Evolutionary conservation across 2,797 vertebrate species (phyloP), one percentile per base, ranked within the genome.

Genomic region (Periparus ater): DNA sequence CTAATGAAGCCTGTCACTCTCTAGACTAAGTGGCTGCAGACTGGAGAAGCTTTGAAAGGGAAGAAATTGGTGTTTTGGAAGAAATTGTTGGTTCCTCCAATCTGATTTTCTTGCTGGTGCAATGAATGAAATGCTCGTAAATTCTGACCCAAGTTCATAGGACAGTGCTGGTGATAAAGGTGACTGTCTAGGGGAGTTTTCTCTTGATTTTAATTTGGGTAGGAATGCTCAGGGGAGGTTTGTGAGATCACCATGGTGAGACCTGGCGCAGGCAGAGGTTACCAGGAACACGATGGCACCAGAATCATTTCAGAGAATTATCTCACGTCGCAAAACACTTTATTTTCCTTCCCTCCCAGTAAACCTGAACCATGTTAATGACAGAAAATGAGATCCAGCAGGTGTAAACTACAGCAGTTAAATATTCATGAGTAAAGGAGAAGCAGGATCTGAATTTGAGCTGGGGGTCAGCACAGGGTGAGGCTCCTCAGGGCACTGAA

Each of bases 361-460:
- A 94, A 77, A 92, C 87, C 42, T 42, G 51, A 78, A 26, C 73
- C 78, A 72, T 94, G 75, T 84, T 92, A 86, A 85, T 73, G 89
- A 80, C 63, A 85, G 86, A 62, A 75, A 95, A 89, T 58, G 82
- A 93, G 83, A 79, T 63, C 48, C 78, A 91, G 51, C 73, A 85
- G 88, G 89, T 95, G 47, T 91, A 93, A 91, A 89, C 60, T 32
- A 27, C 32, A n/a, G 15, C 67, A 67, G 72, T 81, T 71, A 76
- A 85, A 57, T 66, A 44, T 34, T 65, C 85, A 92, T 78, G 16
- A 38, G 71, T 11, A 25, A 85, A 80, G 83, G 63, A 55, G 23
- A 86, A 81, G 83, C 73, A 68, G 88, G 74, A 87, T 32, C 91
- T 68, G 51, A 38, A 32, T 72, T 72, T 36, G 50, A 88, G 86